Conservation (phyloP, 2,888 invertebrate genomes). For the Nomada fucata region DNA sequence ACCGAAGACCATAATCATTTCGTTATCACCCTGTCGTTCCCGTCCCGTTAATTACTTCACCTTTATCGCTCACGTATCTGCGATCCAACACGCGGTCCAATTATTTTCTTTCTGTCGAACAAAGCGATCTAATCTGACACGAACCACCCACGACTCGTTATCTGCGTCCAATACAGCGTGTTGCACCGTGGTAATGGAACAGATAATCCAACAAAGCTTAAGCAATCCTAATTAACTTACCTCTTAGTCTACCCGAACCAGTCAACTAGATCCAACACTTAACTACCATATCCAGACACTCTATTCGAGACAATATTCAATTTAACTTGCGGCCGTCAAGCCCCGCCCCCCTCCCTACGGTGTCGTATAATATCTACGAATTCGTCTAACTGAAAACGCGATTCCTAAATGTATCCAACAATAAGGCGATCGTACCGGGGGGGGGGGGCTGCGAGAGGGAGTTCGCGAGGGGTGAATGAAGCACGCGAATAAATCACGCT, state of each 20-base stretch:
- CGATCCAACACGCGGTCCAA: slow-evolving; percentile 22
- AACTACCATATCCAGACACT: neutral
- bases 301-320: no score
- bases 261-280: neutral
- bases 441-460: no score
- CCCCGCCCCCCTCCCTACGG: no score
- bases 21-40: slow-evolving; percentile 40
- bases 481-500: slow-evolving; percentile 36
- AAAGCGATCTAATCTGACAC: slow-evolving; percentile 42
- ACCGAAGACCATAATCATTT: slow-evolving; percentile 44
- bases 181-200: slow-evolving; percentile 1
- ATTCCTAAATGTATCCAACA: no score
- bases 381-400: no score
- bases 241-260: neutral
- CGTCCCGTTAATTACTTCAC: slow-evolving; percentile 60
- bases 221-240: slow-evolving; percentile 22
- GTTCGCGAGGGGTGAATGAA: neutral
- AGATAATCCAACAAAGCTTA: slow-evolving; percentile 21
- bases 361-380: no score
- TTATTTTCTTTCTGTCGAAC: slow-evolving; percentile 37
- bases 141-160: slow-evolving; percentile 22
- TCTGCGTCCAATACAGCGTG: slow-evolving; percentile 1
- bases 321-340: no score
- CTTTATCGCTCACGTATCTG: slow-evolving; percentile 53
- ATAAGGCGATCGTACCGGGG: no score